A percentile compares a stretch with the other conserved stretches of the same genome.
phyloP scores from a whole-genome alignment of 2,797 vertebrate species.

The Sebastes diploproa region DNA sequence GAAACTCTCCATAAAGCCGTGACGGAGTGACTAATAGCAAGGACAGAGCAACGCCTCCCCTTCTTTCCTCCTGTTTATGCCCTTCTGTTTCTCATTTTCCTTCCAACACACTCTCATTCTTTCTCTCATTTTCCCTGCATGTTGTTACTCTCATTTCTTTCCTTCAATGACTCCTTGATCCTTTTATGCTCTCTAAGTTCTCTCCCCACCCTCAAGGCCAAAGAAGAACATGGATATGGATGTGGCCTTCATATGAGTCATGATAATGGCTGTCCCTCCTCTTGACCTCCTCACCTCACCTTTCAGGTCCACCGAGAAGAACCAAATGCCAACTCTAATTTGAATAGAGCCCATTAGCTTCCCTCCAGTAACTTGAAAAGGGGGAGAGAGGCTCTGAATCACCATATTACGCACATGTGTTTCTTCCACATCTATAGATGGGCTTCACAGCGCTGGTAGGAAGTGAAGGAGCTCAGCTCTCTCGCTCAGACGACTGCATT shows the following conservation, averaged over 20 bases:
- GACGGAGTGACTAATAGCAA: constrained; percentile 60
- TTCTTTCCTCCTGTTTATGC: constrained; percentile 21
- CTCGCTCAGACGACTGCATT: neutral
- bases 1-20: constrained; percentile 76
- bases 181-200: constrained; percentile 33
- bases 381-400: constrained; percentile 28
- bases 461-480: neutral
- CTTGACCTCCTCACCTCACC: constrained; percentile 69
- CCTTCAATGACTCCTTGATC: constrained; percentile 37
- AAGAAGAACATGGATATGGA: constrained; percentile 41
- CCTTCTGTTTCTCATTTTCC: constrained; percentile 10
- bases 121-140: constrained; percentile 15
- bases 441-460: neutral
- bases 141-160: constrained; percentile 26
- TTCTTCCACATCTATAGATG: constrained; percentile 11
- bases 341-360: constrained; percentile 68
- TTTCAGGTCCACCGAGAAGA: constrained; percentile 50
- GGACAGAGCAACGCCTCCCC: constrained; percentile 42
- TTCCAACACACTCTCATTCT: neutral
- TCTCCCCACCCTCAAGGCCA: constrained; percentile 25
- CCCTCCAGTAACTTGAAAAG: constrained; percentile 57
- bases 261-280: constrained; percentile 70
- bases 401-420: constrained; percentile 42
- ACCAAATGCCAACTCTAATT: constrained; percentile 74
- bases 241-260: constrained; percentile 69